Conservation (phyloP, 1,140 invertebrate species). For the Bradysia coprophila region DNA sequence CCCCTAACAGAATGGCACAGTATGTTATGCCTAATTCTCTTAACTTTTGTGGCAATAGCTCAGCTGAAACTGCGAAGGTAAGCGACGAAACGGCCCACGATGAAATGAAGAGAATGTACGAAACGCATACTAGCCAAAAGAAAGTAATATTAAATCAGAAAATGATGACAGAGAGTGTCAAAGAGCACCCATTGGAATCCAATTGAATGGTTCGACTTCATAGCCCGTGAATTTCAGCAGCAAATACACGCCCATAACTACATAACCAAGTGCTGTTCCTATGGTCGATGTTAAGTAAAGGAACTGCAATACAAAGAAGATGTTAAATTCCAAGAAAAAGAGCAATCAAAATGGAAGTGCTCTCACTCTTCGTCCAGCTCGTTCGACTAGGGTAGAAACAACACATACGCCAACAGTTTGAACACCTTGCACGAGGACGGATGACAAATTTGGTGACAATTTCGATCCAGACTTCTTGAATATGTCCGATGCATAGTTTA, state of each 20-base stretch:
- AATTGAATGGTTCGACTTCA: constrained; percentile 5
- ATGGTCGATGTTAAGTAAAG: background rate
- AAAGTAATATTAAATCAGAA: too few relatives aligned
- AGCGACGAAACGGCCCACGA: constrained; percentile 14
- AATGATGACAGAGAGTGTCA: too few relatives aligned
- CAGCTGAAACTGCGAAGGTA: constrained; percentile 17
- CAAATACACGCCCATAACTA: constrained; percentile 1
- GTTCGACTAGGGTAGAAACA: constrained; percentile 27
- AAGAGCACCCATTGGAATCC: constrained; percentile 17
- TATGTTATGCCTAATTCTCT: constrained; percentile 11
- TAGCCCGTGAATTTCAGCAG: background rate
- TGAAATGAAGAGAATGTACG: constrained; percentile 16
- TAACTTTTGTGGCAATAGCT: constrained; percentile 18
- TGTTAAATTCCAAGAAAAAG: too few relatives aligned
- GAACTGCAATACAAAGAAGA: background rate
- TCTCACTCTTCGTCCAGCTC: constrained; percentile 25
- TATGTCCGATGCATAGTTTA: constrained; percentile 37
- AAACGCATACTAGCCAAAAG: too few relatives aligned
- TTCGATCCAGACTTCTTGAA: constrained; percentile 39
- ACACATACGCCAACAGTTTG: constrained; percentile 26
- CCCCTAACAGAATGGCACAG: constrained; percentile 14
- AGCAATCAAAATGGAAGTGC: too few relatives aligned
- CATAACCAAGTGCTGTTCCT: background rate
- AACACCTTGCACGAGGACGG: constrained; percentile 57
- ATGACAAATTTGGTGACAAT: constrained; percentile 33